Conservation (phyloP, 2,888 invertebrate genomes). For the Clusia tigrina region DNA sequence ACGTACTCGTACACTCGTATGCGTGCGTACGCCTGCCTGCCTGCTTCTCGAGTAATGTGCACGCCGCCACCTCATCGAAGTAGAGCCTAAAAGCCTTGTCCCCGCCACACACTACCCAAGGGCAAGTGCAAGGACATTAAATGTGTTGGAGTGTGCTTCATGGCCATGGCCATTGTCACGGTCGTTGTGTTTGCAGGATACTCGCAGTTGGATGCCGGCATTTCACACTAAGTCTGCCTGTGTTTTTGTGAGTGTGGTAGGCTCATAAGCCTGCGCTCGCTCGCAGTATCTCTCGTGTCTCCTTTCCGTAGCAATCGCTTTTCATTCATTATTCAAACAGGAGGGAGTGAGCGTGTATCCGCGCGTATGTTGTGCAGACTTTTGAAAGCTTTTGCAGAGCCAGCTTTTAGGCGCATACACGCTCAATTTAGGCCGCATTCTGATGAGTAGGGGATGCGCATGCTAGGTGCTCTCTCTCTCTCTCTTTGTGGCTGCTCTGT, state of each 20-base stretch:
- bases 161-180: constrained; percentile 55
- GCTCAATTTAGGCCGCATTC: background rate
- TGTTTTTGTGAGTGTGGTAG: background rate
- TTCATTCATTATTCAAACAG: constrained; percentile 2
- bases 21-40: too few species aligned
- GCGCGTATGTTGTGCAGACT: background rate
- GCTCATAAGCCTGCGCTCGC: background rate
- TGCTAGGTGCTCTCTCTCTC: constrained; percentile 3
- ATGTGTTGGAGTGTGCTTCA: constrained; percentile 33
- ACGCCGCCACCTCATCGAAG: background rate
- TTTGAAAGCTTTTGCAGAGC: constrained; percentile 23
- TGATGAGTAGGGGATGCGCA: constrained; percentile 4
- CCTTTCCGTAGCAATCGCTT: background rate
- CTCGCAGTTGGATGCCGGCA: constrained; percentile 13
- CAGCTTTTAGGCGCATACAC: constrained; percentile 15
- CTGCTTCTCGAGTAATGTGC: too few species aligned
- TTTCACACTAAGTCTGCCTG: background rate
- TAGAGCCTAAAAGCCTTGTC: constrained; percentile 16
- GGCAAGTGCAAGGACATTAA: constrained; percentile 53
- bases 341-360: background rate
- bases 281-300: constrained; percentile 8
- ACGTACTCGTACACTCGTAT: too few species aligned
- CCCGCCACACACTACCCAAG: constrained; percentile 42
- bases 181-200: constrained; percentile 38
- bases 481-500: constrained; percentile 19